phyloP scores from a whole-genome alignment of 37 sponge, comb jelly and placozoan genomes.

The Diacarnus erythraeanus region DNA sequence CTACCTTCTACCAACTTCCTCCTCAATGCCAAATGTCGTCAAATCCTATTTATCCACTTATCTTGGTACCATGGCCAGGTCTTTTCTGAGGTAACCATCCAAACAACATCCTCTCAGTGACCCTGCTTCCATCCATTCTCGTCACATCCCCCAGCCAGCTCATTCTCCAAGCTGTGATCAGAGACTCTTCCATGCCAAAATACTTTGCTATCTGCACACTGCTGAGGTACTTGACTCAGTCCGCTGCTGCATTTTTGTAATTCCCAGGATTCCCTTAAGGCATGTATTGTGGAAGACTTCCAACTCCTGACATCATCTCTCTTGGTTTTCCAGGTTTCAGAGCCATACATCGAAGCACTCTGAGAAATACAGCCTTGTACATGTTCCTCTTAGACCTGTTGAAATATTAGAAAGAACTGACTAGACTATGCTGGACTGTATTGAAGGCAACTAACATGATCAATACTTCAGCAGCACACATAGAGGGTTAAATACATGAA shows the following conservation, averaged over 20 bases:
- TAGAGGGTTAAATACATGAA: too few species aligned
- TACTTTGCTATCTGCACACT: not conserved
- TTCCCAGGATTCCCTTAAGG: constrained; percentile 9
- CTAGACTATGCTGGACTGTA: too few species aligned
- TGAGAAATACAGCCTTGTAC: constrained; percentile 28
- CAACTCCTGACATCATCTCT: constrained; percentile 18
- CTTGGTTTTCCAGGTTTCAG: constrained; percentile 30
- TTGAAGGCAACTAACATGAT: too few species aligned
- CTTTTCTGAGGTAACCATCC: constrained; percentile 21
- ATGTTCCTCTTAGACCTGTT: constrained; percentile 31
- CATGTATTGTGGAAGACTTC: constrained; percentile 6
- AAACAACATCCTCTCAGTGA: constrained; percentile 27
- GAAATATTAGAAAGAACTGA: too few species aligned
- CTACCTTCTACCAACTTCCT: not conserved
- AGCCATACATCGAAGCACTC: constrained; percentile 32
- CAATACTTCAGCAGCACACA: too few species aligned
- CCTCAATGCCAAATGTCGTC: not conserved
- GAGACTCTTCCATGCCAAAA: constrained; percentile 19
- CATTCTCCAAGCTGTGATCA: constrained; percentile 14
- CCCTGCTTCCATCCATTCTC: constrained; percentile 7
- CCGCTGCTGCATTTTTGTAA: constrained; percentile 1
- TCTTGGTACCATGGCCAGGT: not conserved
- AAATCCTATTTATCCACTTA: not conserved
- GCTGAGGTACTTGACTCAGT: not conserved
- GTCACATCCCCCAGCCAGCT: constrained; percentile 22